These are phyloP conservation scores for Apis florea DNA, from an alignment of 1,140 invertebrate genomes.

Conservation along the genomic window DNA sequence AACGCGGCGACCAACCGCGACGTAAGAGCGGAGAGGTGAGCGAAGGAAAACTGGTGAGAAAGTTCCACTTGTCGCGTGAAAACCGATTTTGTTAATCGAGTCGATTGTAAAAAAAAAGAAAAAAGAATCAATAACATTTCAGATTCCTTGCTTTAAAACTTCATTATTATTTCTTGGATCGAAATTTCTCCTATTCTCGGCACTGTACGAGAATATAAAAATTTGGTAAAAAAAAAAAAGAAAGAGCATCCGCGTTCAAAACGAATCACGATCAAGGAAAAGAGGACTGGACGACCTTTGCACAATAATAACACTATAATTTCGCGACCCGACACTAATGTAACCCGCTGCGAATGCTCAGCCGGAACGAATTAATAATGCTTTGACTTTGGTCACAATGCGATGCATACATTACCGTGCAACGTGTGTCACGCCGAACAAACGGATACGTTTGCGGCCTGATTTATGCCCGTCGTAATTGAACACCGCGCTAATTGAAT, in stretches of 20 bases:
- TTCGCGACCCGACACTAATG: constrained; percentile 58
- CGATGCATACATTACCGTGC: constrained; percentile 53
- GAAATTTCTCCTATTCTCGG: too few relatives aligned
- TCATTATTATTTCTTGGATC: too few relatives aligned
- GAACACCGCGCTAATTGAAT: constrained; percentile 46
- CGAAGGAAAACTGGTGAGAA: background rate
- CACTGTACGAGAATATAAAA: too few relatives aligned
- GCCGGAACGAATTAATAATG: constrained; percentile 59
- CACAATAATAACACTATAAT: constrained; percentile 59
- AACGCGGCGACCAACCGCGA: background rate
- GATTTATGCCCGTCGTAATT: constrained; percentile 49
- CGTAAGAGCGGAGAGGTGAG: background rate
- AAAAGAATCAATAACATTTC: too few relatives aligned
- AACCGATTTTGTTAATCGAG: background rate
- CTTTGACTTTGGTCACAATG: constrained; percentile 56
- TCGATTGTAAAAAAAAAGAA: background rate
- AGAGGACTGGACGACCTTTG: constrained; percentile 24
- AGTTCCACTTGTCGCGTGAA: background rate
- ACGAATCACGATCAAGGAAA: background rate
- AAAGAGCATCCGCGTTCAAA: background rate
- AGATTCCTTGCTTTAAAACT: too few relatives aligned
- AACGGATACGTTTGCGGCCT: constrained; percentile 43
- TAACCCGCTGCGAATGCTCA: constrained; percentile 58
- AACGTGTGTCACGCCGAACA: constrained; percentile 53
- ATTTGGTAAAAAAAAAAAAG: background rate